Base-by-base conservation (phyloP, 1,140 invertebrate species). In the Acyrthosiphon pisum region DNA sequence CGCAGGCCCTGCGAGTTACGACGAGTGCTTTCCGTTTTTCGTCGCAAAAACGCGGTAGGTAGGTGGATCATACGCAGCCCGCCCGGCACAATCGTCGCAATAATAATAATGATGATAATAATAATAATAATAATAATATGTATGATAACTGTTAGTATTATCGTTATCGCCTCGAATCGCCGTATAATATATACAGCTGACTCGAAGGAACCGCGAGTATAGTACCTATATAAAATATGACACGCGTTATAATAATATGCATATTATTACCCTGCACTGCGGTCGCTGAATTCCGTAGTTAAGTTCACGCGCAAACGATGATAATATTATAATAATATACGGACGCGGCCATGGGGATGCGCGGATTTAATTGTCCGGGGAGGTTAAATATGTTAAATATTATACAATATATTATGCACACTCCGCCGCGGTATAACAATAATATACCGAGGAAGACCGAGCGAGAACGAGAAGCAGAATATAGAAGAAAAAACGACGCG, bases 41-140 rank as follows among this genome's bases (percentile, higher is more conserved):
- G 48, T 37, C 87, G 48, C 87, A 89, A 89, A 89, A 53, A 89
- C 87, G 11, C 26, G 9, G 84, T 84, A 9, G 76, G 76, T 37
- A 9, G 60, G 2, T 60, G n/a, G n/a, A n/a, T n/a, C n/a, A n/a
- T n/a, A 76, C 14, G 60, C 60, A 14, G n/a, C 60, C 60, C n/a
- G 60, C 60, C 30, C n/a, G 14, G n/a, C 30, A 23, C 60, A 76
- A 76, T 18, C 60, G 60, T 76, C 30, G 30, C 18, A 22, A 22
- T 53, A 22, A 20, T 22, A 20, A 41, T 11, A 6, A 48, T 6
- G 11, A 48, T 6, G 46, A 48, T 6, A 0, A 56, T 60, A 26
- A 60, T 26, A 26, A 26, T 56, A 26, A 56, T 56, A 56, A 68
- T 68, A 68, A 68, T 68, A 68, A n/a, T 76, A n/a, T 76, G 30